phyloP scores from a whole-genome alignment of 2,113 vertebrate genomes.

The Turdus rufiventris region DNA sequence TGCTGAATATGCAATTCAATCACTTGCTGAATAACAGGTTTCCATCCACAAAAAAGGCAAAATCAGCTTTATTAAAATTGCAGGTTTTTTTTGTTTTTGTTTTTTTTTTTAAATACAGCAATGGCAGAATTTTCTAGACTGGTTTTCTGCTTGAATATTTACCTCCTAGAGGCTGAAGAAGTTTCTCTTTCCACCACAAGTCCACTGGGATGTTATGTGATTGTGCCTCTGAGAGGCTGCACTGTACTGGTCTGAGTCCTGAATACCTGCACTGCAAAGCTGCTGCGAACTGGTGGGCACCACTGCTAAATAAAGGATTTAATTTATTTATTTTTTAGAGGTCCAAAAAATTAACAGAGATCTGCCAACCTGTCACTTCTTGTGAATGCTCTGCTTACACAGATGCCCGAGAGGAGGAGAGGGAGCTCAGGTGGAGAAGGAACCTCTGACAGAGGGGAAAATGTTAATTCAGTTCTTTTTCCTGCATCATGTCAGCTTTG shows the following conservation, averaged over 20 bases:
- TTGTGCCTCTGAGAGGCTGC: fast-evolving
- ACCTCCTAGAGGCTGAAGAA: neutral
- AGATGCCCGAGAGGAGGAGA: neutral
- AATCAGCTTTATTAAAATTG: neutral
- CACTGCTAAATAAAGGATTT: neutral
- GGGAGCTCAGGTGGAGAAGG: neutral
- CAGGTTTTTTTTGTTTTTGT: too few relatives aligned
- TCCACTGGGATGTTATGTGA: fast-evolving
- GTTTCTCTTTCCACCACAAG: neutral
- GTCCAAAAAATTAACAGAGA: neutral
- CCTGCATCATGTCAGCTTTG: slow-evolving; percentile 1
- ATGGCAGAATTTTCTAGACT: neutral
- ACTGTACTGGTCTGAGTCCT: fast-evolving
- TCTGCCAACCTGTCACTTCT: neutral
- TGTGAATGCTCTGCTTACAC: neutral
- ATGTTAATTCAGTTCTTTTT: neutral
- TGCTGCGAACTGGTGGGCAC: neutral
- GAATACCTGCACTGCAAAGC: neutral
- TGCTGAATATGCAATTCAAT: neutral
- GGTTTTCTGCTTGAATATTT: neutral
- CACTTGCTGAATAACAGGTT: neutral
- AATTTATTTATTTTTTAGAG: neutral
- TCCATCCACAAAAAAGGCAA: neutral
- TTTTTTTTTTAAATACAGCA: too few relatives aligned
- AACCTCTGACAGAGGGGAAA: neutral